A percentile compares a stretch with the other conserved stretches of the same genome.
These are phyloP conservation scores for Scaptomyza reducta DNA, from an alignment of 2,888 invertebrate genomes.

Conservation along the genomic window DNA sequence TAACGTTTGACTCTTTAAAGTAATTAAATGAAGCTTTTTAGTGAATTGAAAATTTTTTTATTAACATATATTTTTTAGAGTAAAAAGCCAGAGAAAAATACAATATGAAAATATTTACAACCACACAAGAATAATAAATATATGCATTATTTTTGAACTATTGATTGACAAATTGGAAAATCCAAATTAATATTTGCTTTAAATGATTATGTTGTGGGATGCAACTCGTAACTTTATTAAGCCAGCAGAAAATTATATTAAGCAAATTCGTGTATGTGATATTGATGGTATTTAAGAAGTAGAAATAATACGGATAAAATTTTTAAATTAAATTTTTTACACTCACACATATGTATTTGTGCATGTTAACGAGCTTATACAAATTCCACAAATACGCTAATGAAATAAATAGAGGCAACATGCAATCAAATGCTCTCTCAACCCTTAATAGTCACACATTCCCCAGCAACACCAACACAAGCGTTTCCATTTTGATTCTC, in stretches of 20 bases:
- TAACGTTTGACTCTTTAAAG: not conserved
- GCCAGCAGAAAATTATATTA: not conserved
- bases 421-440: not conserved
- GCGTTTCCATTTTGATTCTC: slow-evolving; percentile 55
- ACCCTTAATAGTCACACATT: not conserved
- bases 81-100: too few relatives aligned
- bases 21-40: not conserved
- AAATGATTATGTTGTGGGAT: not conserved
- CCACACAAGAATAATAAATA: too few relatives aligned
- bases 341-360: slow-evolving; percentile 20
- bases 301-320: slow-evolving; percentile 33
- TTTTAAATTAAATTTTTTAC: slow-evolving; percentile 53
- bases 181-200: not conserved
- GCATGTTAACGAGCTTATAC: slow-evolving; percentile 55
- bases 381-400: slow-evolving; percentile 77
- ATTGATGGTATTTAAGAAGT: slow-evolving; percentile 2
- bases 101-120: too few relatives aligned
- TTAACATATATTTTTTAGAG: too few relatives aligned
- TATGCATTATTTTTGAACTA: not conserved
- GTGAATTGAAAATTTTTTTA: not conserved
- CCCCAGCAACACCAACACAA: not conserved
- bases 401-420: slow-evolving; percentile 60
- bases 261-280: not conserved
- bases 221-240: too few relatives aligned
- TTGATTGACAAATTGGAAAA: not conserved